A percentile compares a stretch with the other conserved stretches of the same genome.
phyloP scores from a whole-genome alignment of 2,797 vertebrate genomes.

The Acipenser transmontanus region DNA sequence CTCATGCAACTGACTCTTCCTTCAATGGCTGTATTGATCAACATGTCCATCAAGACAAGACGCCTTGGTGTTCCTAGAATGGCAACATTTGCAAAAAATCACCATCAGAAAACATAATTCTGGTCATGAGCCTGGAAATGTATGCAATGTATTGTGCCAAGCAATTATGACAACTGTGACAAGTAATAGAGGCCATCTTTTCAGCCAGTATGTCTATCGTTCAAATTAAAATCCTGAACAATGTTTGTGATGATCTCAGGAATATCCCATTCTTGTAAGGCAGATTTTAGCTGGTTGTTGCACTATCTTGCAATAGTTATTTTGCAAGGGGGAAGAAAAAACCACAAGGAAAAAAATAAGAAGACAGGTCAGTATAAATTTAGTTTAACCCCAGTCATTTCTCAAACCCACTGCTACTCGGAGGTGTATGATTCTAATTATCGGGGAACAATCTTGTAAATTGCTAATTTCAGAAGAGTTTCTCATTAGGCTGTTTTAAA shows the following conservation, averaged over 20 bases:
- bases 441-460: slow-evolving; percentile 63
- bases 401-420: slow-evolving; percentile 42
- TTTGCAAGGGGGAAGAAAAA: slow-evolving; percentile 52
- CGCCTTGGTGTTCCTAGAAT: too few relatives aligned
- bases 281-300: slow-evolving; percentile 70
- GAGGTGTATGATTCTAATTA: slow-evolving; percentile 67
- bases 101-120: too few relatives aligned
- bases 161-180: too few relatives aligned
- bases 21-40: too few relatives aligned
- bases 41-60: too few relatives aligned
- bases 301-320: slow-evolving; percentile 66
- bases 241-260: slow-evolving; percentile 42
- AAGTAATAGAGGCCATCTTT: too few relatives aligned
- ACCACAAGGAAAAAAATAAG: slow-evolving; percentile 47
- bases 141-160: too few relatives aligned
- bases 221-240: slow-evolving; percentile 67
- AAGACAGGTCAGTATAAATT: slow-evolving; percentile 54
- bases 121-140: too few relatives aligned
- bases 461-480: slow-evolving; percentile 64
- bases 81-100: too few relatives aligned
- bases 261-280: slow-evolving; percentile 50
- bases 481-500: slow-evolving; percentile 76
- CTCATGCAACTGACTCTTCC: too few relatives aligned
- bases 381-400: slow-evolving; percentile 63
- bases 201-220: slow-evolving; percentile 54